A percentile compares a stretch with the other conserved stretches of the same genome.
Evolutionary conservation across 2,797 vertebrate species (phyloP).

Genomic region (Spea hammondii): DNA sequence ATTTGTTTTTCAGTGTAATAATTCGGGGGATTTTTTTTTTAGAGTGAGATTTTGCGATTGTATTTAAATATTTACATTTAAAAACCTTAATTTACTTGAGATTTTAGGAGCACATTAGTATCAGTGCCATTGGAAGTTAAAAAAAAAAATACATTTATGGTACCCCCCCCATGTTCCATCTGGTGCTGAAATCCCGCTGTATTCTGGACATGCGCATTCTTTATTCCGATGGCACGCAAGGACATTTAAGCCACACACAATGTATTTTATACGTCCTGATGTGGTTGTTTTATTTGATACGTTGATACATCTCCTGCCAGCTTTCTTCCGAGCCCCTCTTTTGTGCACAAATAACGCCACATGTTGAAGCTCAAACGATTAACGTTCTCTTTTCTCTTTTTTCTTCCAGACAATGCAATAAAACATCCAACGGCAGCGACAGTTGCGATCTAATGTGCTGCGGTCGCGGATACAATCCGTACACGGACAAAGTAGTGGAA

Average conservation of each 20-base stretch:
- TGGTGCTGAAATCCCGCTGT: too few relatives aligned
- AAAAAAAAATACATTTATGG: too few relatives aligned
- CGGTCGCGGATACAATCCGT: slow-evolving; percentile 95
- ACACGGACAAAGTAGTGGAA: slow-evolving; percentile 92
- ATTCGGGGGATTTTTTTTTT: too few relatives aligned
- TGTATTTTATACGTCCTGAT: slow-evolving; percentile 1
- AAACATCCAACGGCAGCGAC: slow-evolving; percentile 92
- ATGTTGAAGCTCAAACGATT: slow-evolving; percentile 15
- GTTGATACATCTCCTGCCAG: slow-evolving; percentile 37
- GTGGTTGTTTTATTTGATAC: neutral
- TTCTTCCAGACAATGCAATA: slow-evolving; percentile 90
- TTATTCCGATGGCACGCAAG: slow-evolving; percentile 5
- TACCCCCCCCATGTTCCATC: too few relatives aligned
- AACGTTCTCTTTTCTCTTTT: slow-evolving; percentile 33
- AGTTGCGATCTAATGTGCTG: slow-evolving; percentile 99
- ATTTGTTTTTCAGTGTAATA: too few relatives aligned
- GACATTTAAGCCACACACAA: slow-evolving; percentile 6
- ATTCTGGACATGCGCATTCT: slow-evolving; percentile 2
- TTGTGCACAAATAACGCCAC: slow-evolving; percentile 20
- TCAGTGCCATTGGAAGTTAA: too few relatives aligned
- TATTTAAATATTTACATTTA: too few relatives aligned
- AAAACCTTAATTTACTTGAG: too few relatives aligned
- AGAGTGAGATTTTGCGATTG: too few relatives aligned
- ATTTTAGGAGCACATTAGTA: too few relatives aligned
- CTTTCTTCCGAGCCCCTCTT: slow-evolving; percentile 4